Evolutionary conservation across 2,797 vertebrate species (phyloP).

Genomic region (Hafferia zeledoni): DNA sequence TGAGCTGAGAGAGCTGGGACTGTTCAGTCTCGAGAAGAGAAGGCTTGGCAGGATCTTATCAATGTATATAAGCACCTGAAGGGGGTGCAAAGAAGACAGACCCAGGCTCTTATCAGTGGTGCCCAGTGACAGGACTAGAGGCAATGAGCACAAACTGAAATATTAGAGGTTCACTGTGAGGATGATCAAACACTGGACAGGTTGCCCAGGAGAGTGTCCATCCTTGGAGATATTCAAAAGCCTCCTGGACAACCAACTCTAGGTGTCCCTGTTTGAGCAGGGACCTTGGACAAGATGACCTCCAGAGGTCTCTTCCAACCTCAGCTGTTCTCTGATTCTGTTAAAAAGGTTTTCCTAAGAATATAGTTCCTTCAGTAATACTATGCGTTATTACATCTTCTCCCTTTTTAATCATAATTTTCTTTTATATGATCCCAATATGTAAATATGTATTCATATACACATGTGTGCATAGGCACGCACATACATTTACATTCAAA

Average conservation of each 20-base stretch:
- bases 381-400: not conserved
- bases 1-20: not conserved
- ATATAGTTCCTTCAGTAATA: not conserved
- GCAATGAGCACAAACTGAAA: not conserved
- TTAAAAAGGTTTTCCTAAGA: not conserved
- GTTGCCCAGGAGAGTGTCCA: not conserved
- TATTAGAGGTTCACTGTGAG: not conserved
- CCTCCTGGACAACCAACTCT: not conserved
- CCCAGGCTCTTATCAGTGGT: not conserved
- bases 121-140: not conserved
- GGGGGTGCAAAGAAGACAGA: not conserved
- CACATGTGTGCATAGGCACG: not conserved
- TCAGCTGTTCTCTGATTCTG: not conserved
- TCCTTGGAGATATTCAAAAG: not conserved
- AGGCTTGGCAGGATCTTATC: not conserved
- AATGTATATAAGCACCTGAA: not conserved
- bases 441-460: not conserved
- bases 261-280: not conserved
- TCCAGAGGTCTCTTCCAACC: not conserved
- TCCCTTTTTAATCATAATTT: not conserved
- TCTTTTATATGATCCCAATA: not conserved
- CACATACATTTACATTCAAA: not conserved
- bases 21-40: not conserved
- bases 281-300: not conserved
- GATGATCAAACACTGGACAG: not conserved